Evolutionary conservation across 2,113 vertebrate species (phyloP), one percentile per base, ranked within the genome.

Genomic region (Clarias macrocephalus): DNA sequence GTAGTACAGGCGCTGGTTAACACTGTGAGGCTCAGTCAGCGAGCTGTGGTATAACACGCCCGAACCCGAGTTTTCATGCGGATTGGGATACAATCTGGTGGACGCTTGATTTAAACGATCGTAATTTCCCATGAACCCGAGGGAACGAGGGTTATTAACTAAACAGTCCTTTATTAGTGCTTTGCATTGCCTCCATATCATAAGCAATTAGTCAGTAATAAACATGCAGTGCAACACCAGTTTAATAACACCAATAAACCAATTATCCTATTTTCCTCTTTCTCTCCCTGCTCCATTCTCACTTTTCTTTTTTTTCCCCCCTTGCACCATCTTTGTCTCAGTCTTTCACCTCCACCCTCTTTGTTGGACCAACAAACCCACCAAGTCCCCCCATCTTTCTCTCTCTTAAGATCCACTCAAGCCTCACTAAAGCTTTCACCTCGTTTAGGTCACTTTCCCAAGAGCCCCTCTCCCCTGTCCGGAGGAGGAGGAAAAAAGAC

Each of bases 361-460:
- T 87, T 87, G 86, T 87, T 87, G 86, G 81, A 83, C 82, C 86
- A 87, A 87, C 86, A 87, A 84, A 83, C 86, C 86, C 81, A 57
- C 59, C 1, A n/a, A 87, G 72, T 84, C 81, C 73, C 73, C 86
- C 81, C 81, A 56, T 79, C 81, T 77, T 76, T 84, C 81, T 75
- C 70, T 87, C 80, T 83, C 80, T 87, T 83, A 65, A 85, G 79
- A 85, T 85, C 87, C 85, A 80, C 89, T 88, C 84, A 76, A 90
- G 87, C 76, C 86, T 88, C 87, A 88, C 87, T 88, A 90, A 90
- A 84, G 76, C 73, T 19, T 85, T 86, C 85, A 86, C 82, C 77
- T 86, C 82, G 82, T 90, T 90, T 90, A 90, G 89, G 89, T 90
- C 89, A 90, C 89, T 90, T 90, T 90, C 89, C 89, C 89, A 90